Evolutionary conservation across 2,888 invertebrate genomes (phyloP).

Genomic region (Tetropium fuscum): DNA sequence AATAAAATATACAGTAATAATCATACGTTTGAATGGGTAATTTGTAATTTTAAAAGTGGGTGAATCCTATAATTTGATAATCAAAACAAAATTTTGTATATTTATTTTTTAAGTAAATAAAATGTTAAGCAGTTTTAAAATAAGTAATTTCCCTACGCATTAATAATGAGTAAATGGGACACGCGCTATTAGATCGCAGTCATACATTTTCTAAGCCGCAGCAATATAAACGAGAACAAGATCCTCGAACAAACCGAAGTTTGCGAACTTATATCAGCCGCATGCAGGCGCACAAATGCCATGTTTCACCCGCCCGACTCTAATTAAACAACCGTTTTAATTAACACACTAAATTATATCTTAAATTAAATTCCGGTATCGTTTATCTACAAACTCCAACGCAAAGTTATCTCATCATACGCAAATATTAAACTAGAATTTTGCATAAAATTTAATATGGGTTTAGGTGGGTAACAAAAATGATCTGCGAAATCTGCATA

Average conservation of each 20-base stretch:
- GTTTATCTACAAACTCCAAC: slow-evolving; percentile 57
- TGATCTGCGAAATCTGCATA: slow-evolving; percentile 10
- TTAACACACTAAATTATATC: slow-evolving; percentile 68
- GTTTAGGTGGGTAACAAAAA: slow-evolving; percentile 6
- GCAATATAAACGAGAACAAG: slow-evolving; percentile 54
- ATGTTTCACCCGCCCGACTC: slow-evolving; percentile 64
- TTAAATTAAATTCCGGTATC: slow-evolving; percentile 66
- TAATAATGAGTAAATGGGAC: slow-evolving; percentile 3
- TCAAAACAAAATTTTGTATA: no score
- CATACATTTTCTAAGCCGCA: slow-evolving; percentile 54
- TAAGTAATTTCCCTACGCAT: slow-evolving; percentile 1
- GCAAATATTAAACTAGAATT: slow-evolving; percentile 45
- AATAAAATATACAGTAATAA: no score
- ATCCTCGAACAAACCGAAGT: slow-evolving; percentile 60
- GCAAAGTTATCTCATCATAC: slow-evolving; percentile 50
- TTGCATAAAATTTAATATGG: slow-evolving; percentile 25
- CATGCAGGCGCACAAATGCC: slow-evolving; percentile 61
- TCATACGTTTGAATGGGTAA: no score
- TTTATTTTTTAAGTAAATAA: not conserved
- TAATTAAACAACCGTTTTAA: slow-evolving; percentile 69
- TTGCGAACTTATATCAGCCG: slow-evolving; percentile 63
- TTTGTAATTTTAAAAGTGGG: no score
- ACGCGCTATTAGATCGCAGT: slow-evolving; percentile 43
- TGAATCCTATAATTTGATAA: no score
- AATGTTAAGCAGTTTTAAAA: not conserved